Evolutionary conservation across 2,113 vertebrate species (phyloP).

Genomic region (Alligator sinensis): DNA sequence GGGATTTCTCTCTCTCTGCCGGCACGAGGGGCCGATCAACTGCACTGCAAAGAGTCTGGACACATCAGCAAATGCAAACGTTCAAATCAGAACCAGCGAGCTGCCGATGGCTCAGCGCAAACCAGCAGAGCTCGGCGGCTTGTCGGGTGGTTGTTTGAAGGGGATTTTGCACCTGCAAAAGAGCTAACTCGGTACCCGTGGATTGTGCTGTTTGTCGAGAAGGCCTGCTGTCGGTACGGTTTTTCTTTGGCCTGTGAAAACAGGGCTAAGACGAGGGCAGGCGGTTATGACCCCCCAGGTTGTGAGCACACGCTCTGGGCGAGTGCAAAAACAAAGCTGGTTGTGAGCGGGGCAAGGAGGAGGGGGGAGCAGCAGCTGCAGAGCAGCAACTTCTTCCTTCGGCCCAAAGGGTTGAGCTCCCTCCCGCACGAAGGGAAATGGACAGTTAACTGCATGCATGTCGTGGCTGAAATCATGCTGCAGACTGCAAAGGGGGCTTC

Average conservation of each 20-base stretch:
- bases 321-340: too few species aligned
- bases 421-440: fast-evolving
- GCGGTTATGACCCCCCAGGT: not conserved
- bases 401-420: not conserved
- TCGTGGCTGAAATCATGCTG: fast-evolving
- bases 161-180: fast-evolving
- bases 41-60: fast-evolving
- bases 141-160: not conserved
- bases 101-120: not conserved
- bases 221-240: not conserved
- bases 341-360: not conserved
- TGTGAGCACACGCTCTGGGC: not conserved
- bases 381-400: not conserved
- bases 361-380: not conserved
- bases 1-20: not conserved
- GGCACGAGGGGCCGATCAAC: not conserved
- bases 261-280: not conserved
- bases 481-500: not conserved
- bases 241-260: not conserved
- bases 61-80: not conserved
- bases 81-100: not conserved
- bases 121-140: not conserved
- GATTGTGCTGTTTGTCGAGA: not conserved
- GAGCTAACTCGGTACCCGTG: not conserved
- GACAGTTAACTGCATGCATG: fast-evolving